Base-by-base conservation (phyloP, 2,888 invertebrate genomes). In the Meteorus cinctellus region DNA sequence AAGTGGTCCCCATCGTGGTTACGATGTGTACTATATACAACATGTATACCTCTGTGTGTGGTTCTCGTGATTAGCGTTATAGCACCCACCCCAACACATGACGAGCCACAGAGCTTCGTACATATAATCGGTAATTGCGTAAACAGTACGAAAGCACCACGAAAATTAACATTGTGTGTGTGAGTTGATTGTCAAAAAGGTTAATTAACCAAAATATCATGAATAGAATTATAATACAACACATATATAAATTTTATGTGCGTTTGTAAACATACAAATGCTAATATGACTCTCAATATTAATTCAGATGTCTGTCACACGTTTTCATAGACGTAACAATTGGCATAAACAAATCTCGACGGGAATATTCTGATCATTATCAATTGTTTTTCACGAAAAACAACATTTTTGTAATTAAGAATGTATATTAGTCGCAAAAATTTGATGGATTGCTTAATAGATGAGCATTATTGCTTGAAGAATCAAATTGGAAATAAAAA, bases 121-220 rank as follows among this genome's bases (percentile, higher is more conserved):
- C 78, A 78, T 55, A 55, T 78, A 81, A 81, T 79, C 79, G 78
- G 78, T 81, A 81, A 79, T 81, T 81, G 77, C 76, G 81, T 79
- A 78, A 81, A 81, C 79, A 79, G 76, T 73, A 71, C 76, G 74
- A 70, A 27, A 48, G 27, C 67, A 67, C 65, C 62, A 68, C 41
- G 74, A 68, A 31, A 74, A 68, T 78, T 77, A 78, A 78, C 74
- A 78, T 69, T 72, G 69, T 72, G 59, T 45, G 63, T 59, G 36
- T 79, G 75, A 75, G 81, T 76, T 78, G 75, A 81, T 78, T 81
- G 79, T 81, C 81, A 81, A 81, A 81, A 79, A 78, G 77, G 81
- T 77, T 81, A 81, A 81, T 79, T 81, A 81, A 75, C 79, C 78
- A 65, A 75, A 77, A 75, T 77, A 76, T 77, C 75, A 79, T 79